A percentile compares a stretch with the other conserved stretches of the same genome.
Evolutionary conservation across 2,888 invertebrate species (phyloP).

Genomic region (Dynastes grantii): DNA sequence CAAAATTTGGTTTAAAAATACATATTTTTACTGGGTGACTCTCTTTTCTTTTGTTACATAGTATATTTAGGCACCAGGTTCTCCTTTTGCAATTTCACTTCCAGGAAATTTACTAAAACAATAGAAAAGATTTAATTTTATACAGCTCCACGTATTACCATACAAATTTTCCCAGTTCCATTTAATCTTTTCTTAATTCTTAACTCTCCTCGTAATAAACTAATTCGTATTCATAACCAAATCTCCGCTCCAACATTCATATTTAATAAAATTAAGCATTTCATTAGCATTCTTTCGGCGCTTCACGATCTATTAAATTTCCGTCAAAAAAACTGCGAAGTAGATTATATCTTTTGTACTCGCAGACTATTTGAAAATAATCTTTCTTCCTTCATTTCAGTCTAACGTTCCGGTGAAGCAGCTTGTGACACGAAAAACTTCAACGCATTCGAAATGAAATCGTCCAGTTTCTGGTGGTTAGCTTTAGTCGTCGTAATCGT

Average conservation of each 20-base stretch:
- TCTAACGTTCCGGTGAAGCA: background rate
- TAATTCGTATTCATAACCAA: conserved; percentile 44
- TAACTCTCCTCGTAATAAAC: conserved; percentile 32
- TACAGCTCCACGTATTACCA: conserved; percentile 3
- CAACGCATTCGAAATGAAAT: conserved; percentile 61
- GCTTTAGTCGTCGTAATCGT: conserved; percentile 60
- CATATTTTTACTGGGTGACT: no score
- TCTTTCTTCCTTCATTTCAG: conserved; percentile 32
- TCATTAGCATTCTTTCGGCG: conserved; percentile 44
- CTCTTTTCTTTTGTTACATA: no score
- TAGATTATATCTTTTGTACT: conserved; percentile 35
- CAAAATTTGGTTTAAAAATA: no score
- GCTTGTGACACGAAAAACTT: background rate
- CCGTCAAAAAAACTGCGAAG: background rate
- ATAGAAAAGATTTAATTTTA: background rate
- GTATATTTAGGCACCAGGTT: background rate
- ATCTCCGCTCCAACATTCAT: conserved; percentile 27
- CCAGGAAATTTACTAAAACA: background rate
- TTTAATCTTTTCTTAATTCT: conserved; percentile 34
- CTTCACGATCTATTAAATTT: conserved; percentile 39
- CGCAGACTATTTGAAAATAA: conserved; percentile 33
- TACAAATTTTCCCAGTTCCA: conserved; percentile 12
- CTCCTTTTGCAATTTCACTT: background rate
- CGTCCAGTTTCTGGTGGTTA: conserved; percentile 63
- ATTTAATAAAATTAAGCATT: conserved; percentile 44